Base-by-base conservation (phyloP, 2,797 vertebrate genomes). In the Bradypodion pumilum region DNA sequence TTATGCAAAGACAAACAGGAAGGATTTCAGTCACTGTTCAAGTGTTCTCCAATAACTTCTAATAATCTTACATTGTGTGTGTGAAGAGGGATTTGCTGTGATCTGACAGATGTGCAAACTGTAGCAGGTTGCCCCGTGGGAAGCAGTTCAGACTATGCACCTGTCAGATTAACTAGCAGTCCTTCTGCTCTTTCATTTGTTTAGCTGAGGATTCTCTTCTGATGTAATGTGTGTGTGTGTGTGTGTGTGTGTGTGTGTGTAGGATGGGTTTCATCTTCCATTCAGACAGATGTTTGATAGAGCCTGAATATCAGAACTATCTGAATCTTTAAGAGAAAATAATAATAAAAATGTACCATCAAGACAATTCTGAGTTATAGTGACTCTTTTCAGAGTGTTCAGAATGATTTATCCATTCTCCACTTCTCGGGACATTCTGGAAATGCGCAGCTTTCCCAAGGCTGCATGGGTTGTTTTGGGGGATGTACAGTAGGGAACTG, bases 81-180 rank as follows among this genome's bases (percentile, higher is more conserved):
- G 70, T 75, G 77, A 62, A 83, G 88, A 78, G 15, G 74, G 78
- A 88, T 86, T 90, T 88, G 15, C 1, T 2, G 49, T 91, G 87
- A 91, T 82, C 76, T 83, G 88, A 85, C 86, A 90, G 87, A 74
- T 66, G 42, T 85, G 87, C 88, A 63, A 88, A 85, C 87, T 87
- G 13, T 80, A 80, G 29, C 35, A 35, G 85, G 70, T 46, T 90
- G 4, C 59, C 75, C 75, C 65, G 59, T 56, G 63, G 23, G 76
- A 83, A 76, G 19, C 74, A n/a, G 27, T 56, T 82, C 81, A 82
- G 42, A 52, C 19, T 25, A 19, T 35, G 70, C 44, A 74, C 60
- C 42, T 82, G 74, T 79, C 37, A 27, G 52, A 60, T 2, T 82
- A 81, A 63, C 88, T 87, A 70, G 84, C 87, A 27, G 78, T 21